These are phyloP conservation scores for Macrosiphum euphorbiae DNA, from an alignment of 2,888 invertebrate genomes.

Conservation along the genomic window DNA sequence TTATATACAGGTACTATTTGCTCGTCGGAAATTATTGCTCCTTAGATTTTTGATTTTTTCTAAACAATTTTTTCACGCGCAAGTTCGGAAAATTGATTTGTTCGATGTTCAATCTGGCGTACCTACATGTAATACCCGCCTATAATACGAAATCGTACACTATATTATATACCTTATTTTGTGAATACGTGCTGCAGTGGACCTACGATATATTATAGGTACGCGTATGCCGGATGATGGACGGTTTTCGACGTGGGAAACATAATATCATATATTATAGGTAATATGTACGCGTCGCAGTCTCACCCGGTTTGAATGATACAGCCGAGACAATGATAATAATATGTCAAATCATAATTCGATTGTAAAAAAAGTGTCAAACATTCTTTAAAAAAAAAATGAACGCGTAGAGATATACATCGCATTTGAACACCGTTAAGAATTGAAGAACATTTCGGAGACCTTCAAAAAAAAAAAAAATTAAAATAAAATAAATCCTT, in stretches of 20 bases:
- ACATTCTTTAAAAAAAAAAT: not conserved
- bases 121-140: not conserved
- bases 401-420: not conserved
- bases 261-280: not conserved
- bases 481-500: not conserved
- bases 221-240: not conserved
- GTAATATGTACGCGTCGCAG: not conserved
- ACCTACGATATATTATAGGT: not conserved
- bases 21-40: not conserved
- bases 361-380: constrained; percentile 5
- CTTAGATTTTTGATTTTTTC: not conserved
- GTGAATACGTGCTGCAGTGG: not conserved
- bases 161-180: not conserved
- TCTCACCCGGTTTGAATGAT: constrained; percentile 11
- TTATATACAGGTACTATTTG: not conserved
- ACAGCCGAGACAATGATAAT: not conserved
- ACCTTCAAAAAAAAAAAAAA: not conserved
- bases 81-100: not conserved
- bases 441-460: not conserved
- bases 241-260: constrained; percentile 45
- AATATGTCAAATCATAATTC: constrained; percentile 34
- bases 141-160: not conserved
- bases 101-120: constrained; percentile 19
- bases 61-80: rapidly evolving
- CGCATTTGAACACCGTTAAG: not conserved